phyloP scores from a whole-genome alignment of 2,888 invertebrate genomes.

The Ellobium chinense region DNA sequence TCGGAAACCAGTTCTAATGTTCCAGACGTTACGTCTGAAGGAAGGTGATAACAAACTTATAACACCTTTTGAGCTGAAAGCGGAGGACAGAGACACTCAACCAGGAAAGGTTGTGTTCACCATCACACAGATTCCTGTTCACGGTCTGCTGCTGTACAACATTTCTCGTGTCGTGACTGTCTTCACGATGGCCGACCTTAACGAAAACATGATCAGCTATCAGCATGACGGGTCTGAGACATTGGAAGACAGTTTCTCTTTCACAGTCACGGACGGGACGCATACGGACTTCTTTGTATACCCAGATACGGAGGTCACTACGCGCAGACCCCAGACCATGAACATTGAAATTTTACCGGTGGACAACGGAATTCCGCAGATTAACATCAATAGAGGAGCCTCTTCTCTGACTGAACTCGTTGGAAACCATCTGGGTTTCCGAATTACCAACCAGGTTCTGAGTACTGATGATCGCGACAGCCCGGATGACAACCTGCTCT shows the following conservation, averaged over 20 bases:
- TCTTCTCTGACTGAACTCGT: constrained; percentile 66
- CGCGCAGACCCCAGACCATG: constrained; percentile 72
- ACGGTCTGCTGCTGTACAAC: constrained; percentile 75
- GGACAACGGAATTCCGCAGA: constrained; percentile 75
- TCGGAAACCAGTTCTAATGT: constrained; percentile 76
- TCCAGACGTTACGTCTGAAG: constrained; percentile 69
- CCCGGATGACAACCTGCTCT: constrained; percentile 65
- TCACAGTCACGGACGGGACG: constrained; percentile 77
- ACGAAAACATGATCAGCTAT: constrained; percentile 75
- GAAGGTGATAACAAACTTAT: constrained; percentile 76
- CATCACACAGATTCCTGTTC: constrained; percentile 73
- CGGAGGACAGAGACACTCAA: constrained; percentile 75
- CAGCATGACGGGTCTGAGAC: constrained; percentile 79
- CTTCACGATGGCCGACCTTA: constrained; percentile 76
- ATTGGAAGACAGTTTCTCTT: constrained; percentile 72
- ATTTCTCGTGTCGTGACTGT: constrained; percentile 63
- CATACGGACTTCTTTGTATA: constrained; percentile 76
- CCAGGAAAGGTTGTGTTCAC: constrained; percentile 70
- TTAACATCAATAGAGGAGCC: constrained; percentile 72
- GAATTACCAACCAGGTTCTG: constrained; percentile 69
- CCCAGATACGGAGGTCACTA: constrained; percentile 70
- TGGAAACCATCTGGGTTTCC: constrained; percentile 66
- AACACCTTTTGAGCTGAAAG: constrained; percentile 77
- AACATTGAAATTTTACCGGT: constrained; percentile 75
- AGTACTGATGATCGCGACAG: constrained; percentile 75